Evolutionary conservation across 1,140 invertebrate genomes (phyloP).

Genomic region (Hetaerina americana): DNA sequence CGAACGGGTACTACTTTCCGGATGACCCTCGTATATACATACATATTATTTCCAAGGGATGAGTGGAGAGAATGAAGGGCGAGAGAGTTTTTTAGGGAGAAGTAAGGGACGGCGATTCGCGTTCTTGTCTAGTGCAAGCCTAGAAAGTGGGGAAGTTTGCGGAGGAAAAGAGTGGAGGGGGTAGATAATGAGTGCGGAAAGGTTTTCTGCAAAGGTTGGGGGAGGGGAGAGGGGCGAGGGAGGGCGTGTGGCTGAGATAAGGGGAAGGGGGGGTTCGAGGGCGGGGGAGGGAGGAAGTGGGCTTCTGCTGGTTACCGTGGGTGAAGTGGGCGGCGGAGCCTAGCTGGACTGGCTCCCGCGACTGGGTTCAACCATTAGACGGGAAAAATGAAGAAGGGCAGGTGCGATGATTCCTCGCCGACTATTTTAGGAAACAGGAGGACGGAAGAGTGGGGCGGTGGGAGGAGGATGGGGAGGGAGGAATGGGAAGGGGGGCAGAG

Average conservation of each 20-base stretch:
- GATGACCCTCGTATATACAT: too few species aligned
- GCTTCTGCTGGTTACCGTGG: background rate
- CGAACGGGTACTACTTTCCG: too few species aligned
- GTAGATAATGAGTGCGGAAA: background rate
- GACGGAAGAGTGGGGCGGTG: background rate
- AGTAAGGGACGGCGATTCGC: too few species aligned
- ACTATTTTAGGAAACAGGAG: background rate
- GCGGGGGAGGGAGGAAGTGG: background rate
- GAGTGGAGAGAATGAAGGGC: too few species aligned
- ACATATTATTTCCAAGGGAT: too few species aligned
- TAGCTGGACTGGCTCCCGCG: background rate
- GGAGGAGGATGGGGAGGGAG: background rate
- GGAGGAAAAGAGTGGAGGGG: too few species aligned
- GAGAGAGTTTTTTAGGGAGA: too few species aligned
- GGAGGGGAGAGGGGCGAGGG: too few species aligned
- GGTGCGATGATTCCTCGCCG: background rate
- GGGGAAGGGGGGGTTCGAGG: background rate
- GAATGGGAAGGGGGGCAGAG: too few species aligned
- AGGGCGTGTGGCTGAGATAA: background rate
- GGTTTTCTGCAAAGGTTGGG: background rate
- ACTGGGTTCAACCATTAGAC: background rate
- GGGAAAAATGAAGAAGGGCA: background rate
- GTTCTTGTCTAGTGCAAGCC: too few species aligned
- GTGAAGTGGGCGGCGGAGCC: background rate
- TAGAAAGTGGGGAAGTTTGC: too few species aligned